Evolutionary conservation across 1,140 invertebrate genomes (phyloP), one percentile per base, ranked within the genome.

Genomic region (Trachymyrmex septentrionalis): DNA sequence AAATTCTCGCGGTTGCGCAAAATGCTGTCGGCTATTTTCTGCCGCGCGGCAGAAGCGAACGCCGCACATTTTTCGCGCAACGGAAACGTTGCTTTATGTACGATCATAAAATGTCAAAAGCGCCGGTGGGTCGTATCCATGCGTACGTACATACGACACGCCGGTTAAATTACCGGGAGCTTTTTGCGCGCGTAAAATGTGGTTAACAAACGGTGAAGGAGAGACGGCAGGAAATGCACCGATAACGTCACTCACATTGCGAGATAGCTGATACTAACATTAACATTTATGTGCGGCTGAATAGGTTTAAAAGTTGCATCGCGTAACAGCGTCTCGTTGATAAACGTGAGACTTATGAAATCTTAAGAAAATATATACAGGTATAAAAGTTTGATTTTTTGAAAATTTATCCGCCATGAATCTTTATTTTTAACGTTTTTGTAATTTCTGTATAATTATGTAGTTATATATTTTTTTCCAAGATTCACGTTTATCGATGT

Each of bases 21-120:
- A 44, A 82, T 27, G 10, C 2, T 1, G 38, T 12, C 7, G 34
- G 30, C 69, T 84, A 84, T 84, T 75, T 85, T 67, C n/a, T 38
- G 59, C 59, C 34, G 27, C 61, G 27, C 24, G 27, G 59, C 10
- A 38, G n/a, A 34, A 24, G 19, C 55, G 55, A 34, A 30, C 38
- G 44, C 3, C 38, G 77, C 53, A 34, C 53, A 50, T 71, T 81
- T 86, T 81, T 81, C 64, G 78, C 61, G 19, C 67, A 50, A 24
- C 85, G 85, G 78, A 78, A 81, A 86, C 30, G 78, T 38, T 38
- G 64, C 57, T 81, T 86, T 86, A 81, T 82, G 48, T 61, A 21
- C 73, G 84, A 86, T 64, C 84, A 27, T 81, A 81, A 86, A 81
- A 81, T 34, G 84, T 78, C 77, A 80, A 64, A 85, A 64, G 82